phyloP scores from a whole-genome alignment of 2,797 vertebrate genomes.

The Octomys mimax region DNA sequence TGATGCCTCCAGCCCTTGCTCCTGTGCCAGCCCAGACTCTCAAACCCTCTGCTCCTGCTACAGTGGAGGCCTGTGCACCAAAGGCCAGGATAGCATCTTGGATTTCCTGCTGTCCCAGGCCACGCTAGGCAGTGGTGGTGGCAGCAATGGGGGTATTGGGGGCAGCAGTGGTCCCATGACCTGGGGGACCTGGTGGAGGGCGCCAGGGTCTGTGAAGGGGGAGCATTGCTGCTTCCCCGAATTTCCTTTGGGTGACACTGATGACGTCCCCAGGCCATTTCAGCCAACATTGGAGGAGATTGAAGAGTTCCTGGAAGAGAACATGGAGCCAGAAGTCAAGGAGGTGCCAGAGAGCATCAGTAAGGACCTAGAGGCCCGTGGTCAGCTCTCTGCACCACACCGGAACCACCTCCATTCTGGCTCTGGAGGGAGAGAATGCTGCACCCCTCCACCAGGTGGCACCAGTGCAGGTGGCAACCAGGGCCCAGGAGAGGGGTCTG shows the following conservation, averaged over 20 bases:
- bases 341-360: conserved; percentile 89
- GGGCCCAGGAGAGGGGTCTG: conserved; percentile 82
- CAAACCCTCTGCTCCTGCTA: conserved; percentile 95
- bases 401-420: conserved; percentile 91
- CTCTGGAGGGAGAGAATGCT: conserved; percentile 85
- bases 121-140: conserved; percentile 88
- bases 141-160: background rate
- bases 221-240: conserved; percentile 93
- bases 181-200: conserved; percentile 92
- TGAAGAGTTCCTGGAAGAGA: conserved; percentile 98
- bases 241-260: conserved; percentile 90
- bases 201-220: conserved; percentile 91
- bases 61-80: conserved; percentile 90
- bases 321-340: conserved; percentile 95
- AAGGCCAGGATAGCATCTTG: conserved; percentile 95
- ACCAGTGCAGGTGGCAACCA: conserved; percentile 84
- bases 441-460: conserved; percentile 86
- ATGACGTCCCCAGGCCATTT: conserved; percentile 93
- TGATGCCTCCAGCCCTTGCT: conserved; percentile 95
- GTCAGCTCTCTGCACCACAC: conserved; percentile 87
- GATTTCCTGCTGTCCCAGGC: conserved; percentile 96
- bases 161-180: conserved; percentile 85
- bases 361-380: conserved; percentile 86
- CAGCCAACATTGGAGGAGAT: conserved; percentile 99
- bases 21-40: conserved; percentile 96